phyloP scores from a whole-genome alignment of 2,113 vertebrate genomes.

The Proterorhinus semilunaris region DNA sequence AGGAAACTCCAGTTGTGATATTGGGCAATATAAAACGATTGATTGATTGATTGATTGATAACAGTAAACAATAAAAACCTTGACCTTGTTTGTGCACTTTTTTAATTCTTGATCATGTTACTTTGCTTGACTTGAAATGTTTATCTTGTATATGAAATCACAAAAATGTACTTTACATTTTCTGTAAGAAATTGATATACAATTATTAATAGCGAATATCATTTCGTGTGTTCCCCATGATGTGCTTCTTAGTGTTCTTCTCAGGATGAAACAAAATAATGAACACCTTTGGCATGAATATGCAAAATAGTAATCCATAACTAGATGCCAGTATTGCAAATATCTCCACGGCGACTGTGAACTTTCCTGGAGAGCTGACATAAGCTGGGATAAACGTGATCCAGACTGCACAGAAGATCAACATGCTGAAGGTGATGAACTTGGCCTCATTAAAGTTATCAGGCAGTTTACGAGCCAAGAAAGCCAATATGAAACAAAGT shows the following conservation, averaged over 20 bases:
- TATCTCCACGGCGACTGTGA: constrained; percentile 74
- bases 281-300: constrained; percentile 75
- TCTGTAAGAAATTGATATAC: not conserved
- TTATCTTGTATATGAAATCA: too few relatives aligned
- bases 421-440: constrained; percentile 79
- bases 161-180: too few relatives aligned
- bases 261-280: constrained; percentile 71
- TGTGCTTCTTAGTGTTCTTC: constrained; percentile 69
- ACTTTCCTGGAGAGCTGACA: constrained; percentile 77
- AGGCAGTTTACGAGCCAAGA: constrained; percentile 73
- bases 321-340: constrained; percentile 78
- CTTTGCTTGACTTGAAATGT: too few relatives aligned
- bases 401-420: constrained; percentile 79
- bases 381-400: constrained; percentile 77
- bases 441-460: constrained; percentile 79
- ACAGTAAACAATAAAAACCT: too few relatives aligned
- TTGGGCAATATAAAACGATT: too few relatives aligned
- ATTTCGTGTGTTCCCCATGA: constrained; percentile 63
- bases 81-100: too few relatives aligned
- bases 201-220: constrained; percentile 25
- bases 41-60: too few relatives aligned
- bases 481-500: constrained; percentile 73
- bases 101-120: too few relatives aligned
- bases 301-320: constrained; percentile 71
- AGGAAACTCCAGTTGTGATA: too few relatives aligned